Conservation (phyloP, 2,888 invertebrate genomes). For the Seira ritae region DNA sequence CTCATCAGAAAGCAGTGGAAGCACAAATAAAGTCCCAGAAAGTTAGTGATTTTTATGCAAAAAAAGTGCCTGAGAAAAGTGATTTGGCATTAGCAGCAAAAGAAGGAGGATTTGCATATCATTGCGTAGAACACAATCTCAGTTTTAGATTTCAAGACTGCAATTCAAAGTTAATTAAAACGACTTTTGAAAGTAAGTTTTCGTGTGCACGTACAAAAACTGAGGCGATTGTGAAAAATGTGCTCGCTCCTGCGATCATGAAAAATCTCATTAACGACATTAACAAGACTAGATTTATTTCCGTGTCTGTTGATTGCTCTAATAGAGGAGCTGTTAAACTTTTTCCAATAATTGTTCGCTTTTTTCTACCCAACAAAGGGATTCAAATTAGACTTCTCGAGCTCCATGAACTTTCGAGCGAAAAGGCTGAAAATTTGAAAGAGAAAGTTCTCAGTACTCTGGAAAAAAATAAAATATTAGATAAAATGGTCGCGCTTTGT, state of each 20-base stretch:
- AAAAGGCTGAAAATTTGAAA: constrained; percentile 35
- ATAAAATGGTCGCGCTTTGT: constrained; percentile 37
- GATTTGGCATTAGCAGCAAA: constrained; percentile 39
- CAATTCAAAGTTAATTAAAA: constrained; percentile 31
- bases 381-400: constrained; percentile 22
- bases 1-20: constrained; percentile 12
- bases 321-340: constrained; percentile 39
- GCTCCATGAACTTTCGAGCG: constrained; percentile 28
- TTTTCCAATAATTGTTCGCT: constrained; percentile 39
- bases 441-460: not conserved
- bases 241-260: constrained; percentile 19
- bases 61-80: not conserved
- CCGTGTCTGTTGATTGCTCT: constrained; percentile 42
- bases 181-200: constrained; percentile 22
- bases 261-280: constrained; percentile 22
- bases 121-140: constrained; percentile 33
- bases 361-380: constrained; percentile 14
- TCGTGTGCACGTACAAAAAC: constrained; percentile 34
- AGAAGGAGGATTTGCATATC: constrained; percentile 49
- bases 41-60: constrained; percentile 12
- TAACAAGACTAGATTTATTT: not conserved
- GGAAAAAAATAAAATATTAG: not conserved
- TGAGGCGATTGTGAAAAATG: constrained; percentile 32
- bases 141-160: constrained; percentile 37
- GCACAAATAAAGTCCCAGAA: not conserved